Conservation (phyloP, 2,113 vertebrate species). For the Amblyopsis rosae region DNA sequence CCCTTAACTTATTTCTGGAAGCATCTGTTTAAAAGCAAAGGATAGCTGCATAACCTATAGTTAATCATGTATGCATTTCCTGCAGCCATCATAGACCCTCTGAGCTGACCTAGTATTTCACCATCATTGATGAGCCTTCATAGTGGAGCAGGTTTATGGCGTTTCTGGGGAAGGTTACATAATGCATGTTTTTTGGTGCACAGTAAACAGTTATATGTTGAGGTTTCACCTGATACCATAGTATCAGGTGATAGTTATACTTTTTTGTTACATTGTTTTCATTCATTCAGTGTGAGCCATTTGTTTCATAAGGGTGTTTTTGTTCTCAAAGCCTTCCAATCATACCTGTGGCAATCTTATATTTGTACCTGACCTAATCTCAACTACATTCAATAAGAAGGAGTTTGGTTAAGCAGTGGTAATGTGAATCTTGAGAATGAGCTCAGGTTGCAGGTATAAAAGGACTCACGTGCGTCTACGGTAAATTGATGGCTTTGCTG, state of each 20-base stretch:
- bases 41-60: slow-evolving; percentile 49
- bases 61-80: slow-evolving; percentile 7
- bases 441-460: slow-evolving; percentile 47
- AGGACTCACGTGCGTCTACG: slow-evolving; percentile 36
- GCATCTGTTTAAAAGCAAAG: slow-evolving; percentile 67
- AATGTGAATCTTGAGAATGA: slow-evolving; percentile 26
- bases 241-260: too few species aligned
- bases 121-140: neutral
- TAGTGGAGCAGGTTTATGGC: neutral
- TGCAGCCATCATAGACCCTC: neutral
- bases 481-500: slow-evolving; percentile 10
- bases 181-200: neutral
- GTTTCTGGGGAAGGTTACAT: neutral
- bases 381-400: slow-evolving; percentile 26
- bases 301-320: slow-evolving; percentile 6
- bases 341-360: slow-evolving; percentile 2
- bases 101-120: slow-evolving; percentile 8
- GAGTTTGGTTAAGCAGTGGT: slow-evolving; percentile 35
- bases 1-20: slow-evolving; percentile 47
- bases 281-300: neutral
- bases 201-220: neutral
- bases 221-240: too few species aligned
- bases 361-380: slow-evolving; percentile 33
- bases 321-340: slow-evolving; percentile 3
- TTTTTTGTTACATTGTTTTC: too few species aligned